Base-by-base conservation (phyloP, 2,797 vertebrate genomes). In the Hyperoplus immaculatus region DNA sequence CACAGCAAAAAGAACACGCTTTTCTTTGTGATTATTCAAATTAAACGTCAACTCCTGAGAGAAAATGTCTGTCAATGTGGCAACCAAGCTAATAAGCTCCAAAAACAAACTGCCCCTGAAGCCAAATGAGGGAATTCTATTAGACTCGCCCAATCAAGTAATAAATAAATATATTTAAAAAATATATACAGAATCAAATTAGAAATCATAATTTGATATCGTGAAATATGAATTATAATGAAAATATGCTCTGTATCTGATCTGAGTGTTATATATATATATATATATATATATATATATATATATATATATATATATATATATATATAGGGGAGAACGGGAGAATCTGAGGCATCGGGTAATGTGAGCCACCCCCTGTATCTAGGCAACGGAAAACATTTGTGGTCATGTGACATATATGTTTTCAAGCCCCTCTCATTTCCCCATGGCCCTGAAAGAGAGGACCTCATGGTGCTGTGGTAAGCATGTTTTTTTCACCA, bases 21-120 rank as follows among this genome's bases (percentile, higher is more conserved):
- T 86, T 72, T 29, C 29, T 85, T 79, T 89, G 81, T 90, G 85
- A 92, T 92, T 92, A 93, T 92, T 95, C 93, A 94, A 95, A 95
- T 95, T 93, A 95, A 94, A 94, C 90, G 87, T 83, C 41, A 78
- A 93, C 90, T 93, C 94, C 93, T 89, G 72, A 79, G 91, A 91
- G 93, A 90, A 90, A 82, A 86, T 50, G 70, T 87, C 86, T 81
- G 78, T 81, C 85, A 84, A 88, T 80, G 82, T 61, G 84, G 78
- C 69, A 11, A 54, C 75, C 51, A 87, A 82, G 87, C 84, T 80
- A 90, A 90, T 89, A 70, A 75, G 85, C 74, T 88, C 86, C 71
- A 82, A 93, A 93, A 93, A 94, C 81, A 89, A 89, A 86, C 65
- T 85, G 29, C 82, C 89, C 91, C 86, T 69, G 72, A 69, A 87